These are phyloP conservation scores for Brenthis daphne DNA, from an alignment of 2,888 invertebrate species.

Conservation along the genomic window DNA sequence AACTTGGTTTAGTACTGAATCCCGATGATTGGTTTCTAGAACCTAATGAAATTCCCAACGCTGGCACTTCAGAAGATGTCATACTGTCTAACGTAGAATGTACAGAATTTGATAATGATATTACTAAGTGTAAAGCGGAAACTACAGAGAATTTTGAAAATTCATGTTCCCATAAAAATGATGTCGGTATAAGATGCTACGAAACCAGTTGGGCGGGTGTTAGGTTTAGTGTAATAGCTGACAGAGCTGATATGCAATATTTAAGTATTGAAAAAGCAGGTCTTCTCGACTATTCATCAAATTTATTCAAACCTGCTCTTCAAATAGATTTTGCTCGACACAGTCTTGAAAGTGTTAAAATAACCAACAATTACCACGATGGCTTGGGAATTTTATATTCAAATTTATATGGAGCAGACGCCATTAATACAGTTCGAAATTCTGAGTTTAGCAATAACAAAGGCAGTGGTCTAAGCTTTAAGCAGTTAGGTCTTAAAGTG, in stretches of 20 bases:
- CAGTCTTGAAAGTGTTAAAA: slow-evolving; percentile 89
- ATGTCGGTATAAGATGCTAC: slow-evolving; percentile 94
- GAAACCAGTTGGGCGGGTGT: slow-evolving; percentile 97
- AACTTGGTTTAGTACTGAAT: slow-evolving; percentile 95
- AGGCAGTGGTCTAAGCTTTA: slow-evolving; percentile 94
- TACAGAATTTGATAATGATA: slow-evolving; percentile 93
- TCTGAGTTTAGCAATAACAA: slow-evolving; percentile 92
- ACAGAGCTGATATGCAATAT: slow-evolving; percentile 92
- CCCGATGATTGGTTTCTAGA: slow-evolving; percentile 95
- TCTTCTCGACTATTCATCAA: slow-evolving; percentile 94
- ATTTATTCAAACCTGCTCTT: slow-evolving; percentile 92
- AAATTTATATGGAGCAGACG: slow-evolving; percentile 93
- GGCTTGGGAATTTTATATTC: slow-evolving; percentile 97
- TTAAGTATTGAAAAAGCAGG: slow-evolving; percentile 96
- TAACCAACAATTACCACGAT: slow-evolving; percentile 94
- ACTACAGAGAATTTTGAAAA: slow-evolving; percentile 90
- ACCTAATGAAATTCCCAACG: slow-evolving; percentile 89
- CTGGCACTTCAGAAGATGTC: slow-evolving; percentile 89
- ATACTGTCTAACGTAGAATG: slow-evolving; percentile 94
- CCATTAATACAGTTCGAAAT: slow-evolving; percentile 90
- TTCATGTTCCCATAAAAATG: slow-evolving; percentile 92
- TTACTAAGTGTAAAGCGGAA: slow-evolving; percentile 93
- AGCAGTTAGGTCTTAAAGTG: slow-evolving; percentile 92
- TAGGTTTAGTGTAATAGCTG: slow-evolving; percentile 93
- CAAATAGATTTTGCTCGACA: slow-evolving; percentile 94